phyloP scores from a whole-genome alignment of 2,113 vertebrate species.

The Chaetops frenatus region DNA sequence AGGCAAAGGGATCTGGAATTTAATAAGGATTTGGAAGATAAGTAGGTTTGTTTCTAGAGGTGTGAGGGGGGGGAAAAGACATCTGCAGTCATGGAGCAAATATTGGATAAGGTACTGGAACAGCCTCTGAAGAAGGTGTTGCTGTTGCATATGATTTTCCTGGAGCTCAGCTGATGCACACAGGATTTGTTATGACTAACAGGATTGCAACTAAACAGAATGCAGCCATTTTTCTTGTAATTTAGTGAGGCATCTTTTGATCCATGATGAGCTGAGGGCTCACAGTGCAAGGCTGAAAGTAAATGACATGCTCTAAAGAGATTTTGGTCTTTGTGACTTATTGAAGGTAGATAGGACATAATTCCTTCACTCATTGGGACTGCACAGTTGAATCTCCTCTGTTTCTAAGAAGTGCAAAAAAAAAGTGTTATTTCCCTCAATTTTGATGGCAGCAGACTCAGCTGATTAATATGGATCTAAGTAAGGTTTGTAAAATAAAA shows the following conservation, averaged over 20 bases:
- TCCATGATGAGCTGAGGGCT: neutral
- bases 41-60: neutral
- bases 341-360: neutral
- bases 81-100: fast-evolving
- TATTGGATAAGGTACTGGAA: neutral
- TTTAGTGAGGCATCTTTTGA: neutral
- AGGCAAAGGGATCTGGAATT: neutral
- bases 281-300: neutral
- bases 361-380: neutral
- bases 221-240: neutral
- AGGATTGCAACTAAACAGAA: neutral
- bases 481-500: neutral
- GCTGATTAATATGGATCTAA: neutral
- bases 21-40: neutral
- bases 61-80: fast-evolving
- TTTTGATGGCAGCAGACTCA: neutral
- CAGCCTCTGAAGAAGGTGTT: neutral
- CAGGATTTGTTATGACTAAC: neutral
- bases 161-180: neutral
- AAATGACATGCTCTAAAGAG: neutral
- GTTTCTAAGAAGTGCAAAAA: neutral
- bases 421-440: neutral
- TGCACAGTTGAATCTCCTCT: neutral
- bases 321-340: neutral
- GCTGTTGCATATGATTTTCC: neutral